A percentile compares a stretch with the other conserved stretches of the same genome.
These are phyloP conservation scores for Caranx ignobilis DNA, from an alignment of 2,113 vertebrate genomes.

Conservation along the genomic window DNA sequence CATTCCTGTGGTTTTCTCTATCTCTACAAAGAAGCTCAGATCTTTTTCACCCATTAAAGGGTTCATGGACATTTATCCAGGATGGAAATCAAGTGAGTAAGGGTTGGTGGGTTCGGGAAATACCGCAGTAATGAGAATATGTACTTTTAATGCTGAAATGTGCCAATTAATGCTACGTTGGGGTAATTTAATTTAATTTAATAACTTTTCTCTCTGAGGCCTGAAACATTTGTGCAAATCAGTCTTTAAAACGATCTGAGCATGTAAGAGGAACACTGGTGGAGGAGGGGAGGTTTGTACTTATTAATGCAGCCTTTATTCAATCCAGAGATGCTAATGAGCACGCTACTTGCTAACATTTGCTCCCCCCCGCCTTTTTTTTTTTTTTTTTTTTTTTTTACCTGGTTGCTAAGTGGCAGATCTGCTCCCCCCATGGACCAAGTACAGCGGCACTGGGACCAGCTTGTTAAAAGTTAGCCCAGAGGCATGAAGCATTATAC, in stretches of 20 bases:
- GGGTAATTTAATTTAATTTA: neutral
- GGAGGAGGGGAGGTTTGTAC: neutral
- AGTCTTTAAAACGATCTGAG: neutral
- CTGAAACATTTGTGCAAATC: neutral
- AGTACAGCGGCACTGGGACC: constrained; percentile 4
- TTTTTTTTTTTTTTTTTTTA: constrained; percentile 7
- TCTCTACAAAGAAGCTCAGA: no score
- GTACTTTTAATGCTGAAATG: no score
- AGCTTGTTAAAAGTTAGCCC: constrained; percentile 30
- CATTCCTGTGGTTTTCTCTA: no score
- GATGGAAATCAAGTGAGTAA: neutral
- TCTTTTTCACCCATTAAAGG: no score
- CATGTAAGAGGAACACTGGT: neutral
- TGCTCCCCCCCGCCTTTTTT: neutral
- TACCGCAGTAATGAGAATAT: no score
- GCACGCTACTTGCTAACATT: neutral
- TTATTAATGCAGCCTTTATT: constrained; percentile 11
- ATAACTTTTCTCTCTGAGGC: neutral
- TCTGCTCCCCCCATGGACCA: neutral
- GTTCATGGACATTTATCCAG: no score
- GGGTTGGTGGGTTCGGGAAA: neutral
- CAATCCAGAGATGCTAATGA: constrained; percentile 12
- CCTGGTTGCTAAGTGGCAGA: constrained; percentile 15
- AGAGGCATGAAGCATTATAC: neutral
- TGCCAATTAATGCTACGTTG: no score